Evolutionary conservation across 2,797 vertebrate species (phyloP).

Genomic region (Notolepis coatsorum): DNA sequence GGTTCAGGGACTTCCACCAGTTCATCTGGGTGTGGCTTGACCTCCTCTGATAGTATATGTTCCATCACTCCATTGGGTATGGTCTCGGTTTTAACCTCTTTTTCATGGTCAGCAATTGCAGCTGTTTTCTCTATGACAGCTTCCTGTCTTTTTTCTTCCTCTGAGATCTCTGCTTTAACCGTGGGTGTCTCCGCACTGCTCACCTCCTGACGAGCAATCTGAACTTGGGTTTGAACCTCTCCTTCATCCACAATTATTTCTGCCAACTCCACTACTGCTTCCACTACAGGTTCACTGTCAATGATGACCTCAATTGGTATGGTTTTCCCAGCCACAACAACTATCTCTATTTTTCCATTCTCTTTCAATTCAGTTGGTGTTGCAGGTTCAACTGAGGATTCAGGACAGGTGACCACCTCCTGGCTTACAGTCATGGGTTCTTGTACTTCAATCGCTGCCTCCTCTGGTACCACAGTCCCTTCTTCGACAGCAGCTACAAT

Average conservation of each 20-base stretch:
- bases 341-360: slow-evolving; percentile 2
- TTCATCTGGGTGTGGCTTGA: slow-evolving; percentile 7
- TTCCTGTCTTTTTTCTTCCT: background rate
- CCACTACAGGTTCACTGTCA: slow-evolving; percentile 45
- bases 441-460: slow-evolving; percentile 12
- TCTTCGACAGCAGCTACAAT: slow-evolving; percentile 8
- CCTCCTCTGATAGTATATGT: slow-evolving; percentile 9
- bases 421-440: slow-evolving; percentile 29
- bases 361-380: background rate
- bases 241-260: slow-evolving; percentile 46
- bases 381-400: slow-evolving; percentile 17
- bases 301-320: slow-evolving; percentile 36
- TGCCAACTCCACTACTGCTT: slow-evolving; percentile 48
- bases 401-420: slow-evolving; percentile 7
- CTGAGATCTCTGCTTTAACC: background rate
- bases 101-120: background rate
- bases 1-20: slow-evolving; percentile 10
- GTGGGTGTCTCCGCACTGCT: background rate
- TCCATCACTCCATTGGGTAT: slow-evolving; percentile 6
- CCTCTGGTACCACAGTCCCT: background rate
- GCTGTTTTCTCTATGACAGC: slow-evolving; percentile 1
- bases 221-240: slow-evolving; percentile 54
- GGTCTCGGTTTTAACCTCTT: slow-evolving; percentile 27
- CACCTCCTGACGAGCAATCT: slow-evolving; percentile 58
- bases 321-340: slow-evolving; percentile 7